These are phyloP conservation scores for Siphonodentalium dalli DNA, from an alignment of 2,888 invertebrate species.

Conservation along the genomic window DNA sequence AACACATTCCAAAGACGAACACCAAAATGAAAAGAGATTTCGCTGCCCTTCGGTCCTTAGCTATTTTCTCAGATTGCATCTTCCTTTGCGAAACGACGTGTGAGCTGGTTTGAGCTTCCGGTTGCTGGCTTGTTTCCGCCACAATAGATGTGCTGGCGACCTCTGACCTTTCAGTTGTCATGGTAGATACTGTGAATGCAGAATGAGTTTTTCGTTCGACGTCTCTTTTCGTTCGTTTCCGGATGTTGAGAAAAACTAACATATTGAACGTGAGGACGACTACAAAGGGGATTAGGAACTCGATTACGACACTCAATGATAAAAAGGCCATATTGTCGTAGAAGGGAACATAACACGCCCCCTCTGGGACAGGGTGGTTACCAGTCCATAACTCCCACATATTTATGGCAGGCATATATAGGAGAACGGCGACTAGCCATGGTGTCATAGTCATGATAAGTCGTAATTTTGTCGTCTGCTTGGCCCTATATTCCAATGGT, in stretches of 20 bases:
- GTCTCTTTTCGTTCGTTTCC: slow-evolving; percentile 21
- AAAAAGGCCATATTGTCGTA: slow-evolving; percentile 29
- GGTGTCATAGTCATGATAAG: slow-evolving; percentile 30
- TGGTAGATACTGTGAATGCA: no score
- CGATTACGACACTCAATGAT: slow-evolving; percentile 32
- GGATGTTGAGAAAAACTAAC: slow-evolving; percentile 34
- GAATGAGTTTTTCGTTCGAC: no score
- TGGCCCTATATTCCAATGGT: slow-evolving; percentile 32
- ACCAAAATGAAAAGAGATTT: slow-evolving; percentile 38
- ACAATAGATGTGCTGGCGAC: no score
- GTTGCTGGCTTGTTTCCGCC: no score
- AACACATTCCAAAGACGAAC: slow-evolving; percentile 36
- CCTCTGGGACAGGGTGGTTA: slow-evolving; percentile 20
- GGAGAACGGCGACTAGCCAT: slow-evolving; percentile 34
- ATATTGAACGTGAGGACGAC: slow-evolving; percentile 31
- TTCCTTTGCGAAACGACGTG: no score
- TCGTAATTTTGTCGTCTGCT: slow-evolving; percentile 26
- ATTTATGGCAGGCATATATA: slow-evolving; percentile 35
- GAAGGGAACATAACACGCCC: slow-evolving; percentile 33
- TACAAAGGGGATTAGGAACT: slow-evolving; percentile 38
- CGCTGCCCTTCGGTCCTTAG: slow-evolving; percentile 28
- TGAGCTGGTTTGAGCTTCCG: no score
- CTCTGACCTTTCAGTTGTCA: no score
- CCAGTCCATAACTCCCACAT: slow-evolving; percentile 36
- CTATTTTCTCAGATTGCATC: slow-evolving; percentile 17